phyloP scores from a whole-genome alignment of 2,797 vertebrate species.

The Tragelaphus eurycerus region DNA sequence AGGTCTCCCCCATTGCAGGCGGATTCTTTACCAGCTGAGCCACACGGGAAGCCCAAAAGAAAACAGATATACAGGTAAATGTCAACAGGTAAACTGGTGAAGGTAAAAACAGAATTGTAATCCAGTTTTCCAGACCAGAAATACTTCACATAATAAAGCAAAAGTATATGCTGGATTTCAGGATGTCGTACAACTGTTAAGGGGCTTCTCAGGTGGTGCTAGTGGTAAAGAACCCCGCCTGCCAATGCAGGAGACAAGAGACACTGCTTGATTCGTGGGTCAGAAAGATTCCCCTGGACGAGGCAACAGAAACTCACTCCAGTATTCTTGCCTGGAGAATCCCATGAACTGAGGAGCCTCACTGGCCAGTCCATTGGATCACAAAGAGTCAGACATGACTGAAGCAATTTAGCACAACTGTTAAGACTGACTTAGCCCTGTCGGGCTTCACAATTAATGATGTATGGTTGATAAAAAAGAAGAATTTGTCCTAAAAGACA shows the following conservation, averaged over 20 bases:
- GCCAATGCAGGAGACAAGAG: not conserved
- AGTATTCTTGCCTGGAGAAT: not conserved
- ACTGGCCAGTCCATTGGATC: not conserved
- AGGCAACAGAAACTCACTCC: not conserved
- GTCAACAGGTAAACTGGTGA: not conserved
- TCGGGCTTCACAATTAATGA: not conserved
- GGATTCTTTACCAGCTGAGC: not conserved
- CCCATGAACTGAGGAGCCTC: not conserved
- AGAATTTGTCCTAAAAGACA: not conserved
- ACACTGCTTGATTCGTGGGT: accelerated
- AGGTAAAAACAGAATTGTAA: not conserved
- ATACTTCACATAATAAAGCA: not conserved
- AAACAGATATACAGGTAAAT: not conserved
- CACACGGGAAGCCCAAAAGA: not conserved
- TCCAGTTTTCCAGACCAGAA: not conserved
- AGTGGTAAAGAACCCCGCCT: not conserved
- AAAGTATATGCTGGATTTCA: not conserved
- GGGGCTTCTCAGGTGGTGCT: not conserved
- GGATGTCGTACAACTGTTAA: not conserved
- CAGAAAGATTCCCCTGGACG: not conserved
- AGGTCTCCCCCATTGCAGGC: not conserved
- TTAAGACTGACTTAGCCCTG: not conserved
- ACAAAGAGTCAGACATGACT: not conserved
- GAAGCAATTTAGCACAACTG: not conserved
- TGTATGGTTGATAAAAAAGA: not conserved